These are phyloP conservation scores for Penaeus japonicus DNA, from an alignment of 1,140 invertebrate species.

Conservation along the genomic window DNA sequence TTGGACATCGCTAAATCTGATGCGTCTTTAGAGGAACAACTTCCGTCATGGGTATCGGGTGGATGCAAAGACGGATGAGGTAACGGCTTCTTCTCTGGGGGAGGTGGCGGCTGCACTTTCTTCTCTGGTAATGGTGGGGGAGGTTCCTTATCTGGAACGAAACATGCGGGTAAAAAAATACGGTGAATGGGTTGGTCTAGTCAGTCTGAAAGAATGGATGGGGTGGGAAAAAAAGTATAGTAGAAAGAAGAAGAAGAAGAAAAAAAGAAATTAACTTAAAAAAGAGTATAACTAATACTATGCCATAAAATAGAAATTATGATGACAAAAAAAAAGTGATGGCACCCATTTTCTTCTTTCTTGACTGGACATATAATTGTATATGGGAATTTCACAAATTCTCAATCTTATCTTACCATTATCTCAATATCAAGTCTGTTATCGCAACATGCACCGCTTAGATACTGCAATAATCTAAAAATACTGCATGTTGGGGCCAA, in stretches of 20 bases:
- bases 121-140: constrained; percentile 62
- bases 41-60: constrained; percentile 18
- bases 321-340: too few species aligned
- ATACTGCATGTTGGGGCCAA: too few species aligned
- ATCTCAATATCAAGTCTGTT: too few species aligned
- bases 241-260: background rate
- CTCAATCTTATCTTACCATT: too few species aligned
- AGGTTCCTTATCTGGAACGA: constrained; percentile 53
- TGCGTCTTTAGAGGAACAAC: background rate
- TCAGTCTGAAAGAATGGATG: too few species aligned
- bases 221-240: background rate
- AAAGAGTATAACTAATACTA: background rate
- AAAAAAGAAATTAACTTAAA: background rate
- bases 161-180: background rate
- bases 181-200: background rate
- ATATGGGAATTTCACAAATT: too few species aligned
- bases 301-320: too few species aligned
- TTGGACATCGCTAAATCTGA: constrained; percentile 6
- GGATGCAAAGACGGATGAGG: constrained; percentile 21
- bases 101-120: constrained; percentile 64
- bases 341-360: too few species aligned
- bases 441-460: too few species aligned
- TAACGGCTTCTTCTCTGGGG: constrained; percentile 61
- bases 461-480: too few species aligned
- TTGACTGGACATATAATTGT: too few species aligned